Conservation (phyloP, 2,797 vertebrate genomes). For the Propithecus deckenii region DNA sequence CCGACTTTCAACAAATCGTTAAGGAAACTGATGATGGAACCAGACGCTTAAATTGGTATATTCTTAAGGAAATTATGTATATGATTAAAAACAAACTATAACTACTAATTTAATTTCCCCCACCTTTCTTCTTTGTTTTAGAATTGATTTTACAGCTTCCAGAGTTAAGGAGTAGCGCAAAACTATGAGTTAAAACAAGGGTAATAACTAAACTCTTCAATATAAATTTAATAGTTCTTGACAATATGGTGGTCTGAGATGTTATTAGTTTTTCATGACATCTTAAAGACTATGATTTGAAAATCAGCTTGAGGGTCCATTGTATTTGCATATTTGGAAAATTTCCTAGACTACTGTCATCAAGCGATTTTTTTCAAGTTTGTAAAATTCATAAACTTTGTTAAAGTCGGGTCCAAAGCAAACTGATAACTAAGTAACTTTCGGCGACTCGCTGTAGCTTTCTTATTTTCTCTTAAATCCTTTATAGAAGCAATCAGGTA, state of each 20-base stretch:
- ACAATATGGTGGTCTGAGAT: conserved; percentile 43
- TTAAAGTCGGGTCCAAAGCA: not conserved
- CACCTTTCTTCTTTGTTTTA: conserved; percentile 39
- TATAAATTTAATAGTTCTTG: not conserved
- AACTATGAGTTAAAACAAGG: not conserved
- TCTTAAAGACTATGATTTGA: conserved; percentile 44
- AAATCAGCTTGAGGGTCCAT: conserved; percentile 57
- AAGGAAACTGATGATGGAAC: not conserved
- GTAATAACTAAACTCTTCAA: conserved; percentile 56
- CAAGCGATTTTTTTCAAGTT: conserved; percentile 73
- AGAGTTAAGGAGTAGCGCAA: conserved; percentile 18
- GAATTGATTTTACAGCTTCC: conserved; percentile 23
- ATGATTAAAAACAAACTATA: not conserved
- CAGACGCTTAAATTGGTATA: not conserved
- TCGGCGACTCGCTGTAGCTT: not conserved
- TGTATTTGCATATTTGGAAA: conserved; percentile 75
- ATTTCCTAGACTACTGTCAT: conserved; percentile 66
- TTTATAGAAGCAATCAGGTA: not conserved
- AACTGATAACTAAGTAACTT: not conserved
- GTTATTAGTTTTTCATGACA: conserved; percentile 23
- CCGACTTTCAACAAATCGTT: not conserved
- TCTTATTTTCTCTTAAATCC: conserved; percentile 38
- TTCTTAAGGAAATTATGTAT: conserved; percentile 20
- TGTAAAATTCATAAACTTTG: conserved; percentile 67
- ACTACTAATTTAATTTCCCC: not conserved